Evolutionary conservation across 1,140 invertebrate genomes (phyloP).

Genomic region (Periplaneta americana): DNA sequence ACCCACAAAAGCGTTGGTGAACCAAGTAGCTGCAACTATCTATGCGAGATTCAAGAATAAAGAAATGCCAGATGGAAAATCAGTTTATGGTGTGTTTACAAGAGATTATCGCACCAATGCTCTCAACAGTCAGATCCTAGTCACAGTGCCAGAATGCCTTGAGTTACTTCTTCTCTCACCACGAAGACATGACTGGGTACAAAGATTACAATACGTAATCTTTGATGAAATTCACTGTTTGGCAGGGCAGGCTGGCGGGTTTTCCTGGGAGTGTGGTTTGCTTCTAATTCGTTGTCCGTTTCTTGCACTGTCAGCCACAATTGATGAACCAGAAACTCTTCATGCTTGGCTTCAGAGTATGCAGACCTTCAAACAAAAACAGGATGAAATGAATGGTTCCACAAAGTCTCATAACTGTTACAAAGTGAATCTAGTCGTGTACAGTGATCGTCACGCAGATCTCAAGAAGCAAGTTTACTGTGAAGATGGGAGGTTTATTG

Average conservation of each 20-base stretch:
- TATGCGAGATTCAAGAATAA: conserved; percentile 23
- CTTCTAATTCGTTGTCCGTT: conserved; percentile 22
- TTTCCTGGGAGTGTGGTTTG: conserved; percentile 22
- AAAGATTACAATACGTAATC: conserved; percentile 22
- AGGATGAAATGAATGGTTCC: conserved; percentile 5
- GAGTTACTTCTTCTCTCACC: conserved; percentile 24
- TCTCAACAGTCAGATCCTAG: conserved; percentile 20
- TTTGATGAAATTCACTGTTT: conserved; percentile 28
- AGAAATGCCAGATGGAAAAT: conserved; percentile 14
- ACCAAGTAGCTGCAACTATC: conserved; percentile 25
- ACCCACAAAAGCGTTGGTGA: conserved; percentile 26
- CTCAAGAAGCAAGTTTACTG: conserved; percentile 22
- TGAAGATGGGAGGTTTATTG: conserved; percentile 10
- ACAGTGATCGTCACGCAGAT: conserved; percentile 23
- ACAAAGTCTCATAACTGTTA: conserved; percentile 6
- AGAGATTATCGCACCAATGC: conserved; percentile 23
- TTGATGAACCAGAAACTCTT: conserved; percentile 20
- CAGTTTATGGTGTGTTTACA: conserved; percentile 23
- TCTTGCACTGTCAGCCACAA: conserved; percentile 25
- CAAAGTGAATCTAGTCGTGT: conserved; percentile 19
- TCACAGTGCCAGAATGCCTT: conserved; percentile 26
- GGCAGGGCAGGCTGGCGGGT: conserved; percentile 18
- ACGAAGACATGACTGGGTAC: conserved; percentile 19
- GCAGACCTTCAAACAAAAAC: conserved; percentile 21
- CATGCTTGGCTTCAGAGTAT: conserved; percentile 21